Evolutionary conservation across 2,113 vertebrate genomes (phyloP).

Genomic region (Lates calcarifer): DNA sequence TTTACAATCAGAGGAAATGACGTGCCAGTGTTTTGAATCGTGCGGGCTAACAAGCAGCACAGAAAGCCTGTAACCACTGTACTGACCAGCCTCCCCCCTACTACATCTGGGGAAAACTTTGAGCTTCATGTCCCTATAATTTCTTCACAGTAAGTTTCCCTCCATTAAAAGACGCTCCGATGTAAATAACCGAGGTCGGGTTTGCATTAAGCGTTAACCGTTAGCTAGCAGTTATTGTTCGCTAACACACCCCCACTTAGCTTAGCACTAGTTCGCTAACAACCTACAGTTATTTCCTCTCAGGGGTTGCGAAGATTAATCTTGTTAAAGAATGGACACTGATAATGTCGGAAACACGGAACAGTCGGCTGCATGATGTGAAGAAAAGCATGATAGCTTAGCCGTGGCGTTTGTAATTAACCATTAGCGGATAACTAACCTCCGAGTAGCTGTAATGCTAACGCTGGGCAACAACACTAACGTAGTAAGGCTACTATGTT

Average conservation of each 20-base stretch:
- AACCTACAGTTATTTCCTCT: neutral
- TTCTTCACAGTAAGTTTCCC: slow-evolving; percentile 53
- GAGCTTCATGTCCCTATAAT: slow-evolving; percentile 65
- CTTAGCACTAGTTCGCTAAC: slow-evolving; percentile 26
- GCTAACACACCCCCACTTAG: slow-evolving; percentile 15
- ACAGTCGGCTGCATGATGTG: neutral
- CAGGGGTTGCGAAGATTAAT: neutral
- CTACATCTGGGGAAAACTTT: slow-evolving; percentile 18
- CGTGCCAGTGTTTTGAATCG: slow-evolving; percentile 80
- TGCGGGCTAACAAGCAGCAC: slow-evolving; percentile 61
- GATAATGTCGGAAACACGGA: neutral
- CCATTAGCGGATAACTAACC: slow-evolving; percentile 10
- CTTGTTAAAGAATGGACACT: neutral
- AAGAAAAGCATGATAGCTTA: neutral
- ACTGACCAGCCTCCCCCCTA: slow-evolving; percentile 23
- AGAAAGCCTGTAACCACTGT: neutral
- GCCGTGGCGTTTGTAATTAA: neutral
- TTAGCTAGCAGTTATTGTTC: slow-evolving; percentile 22
- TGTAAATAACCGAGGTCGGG: neutral
- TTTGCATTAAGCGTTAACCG: neutral
- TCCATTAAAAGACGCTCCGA: neutral
- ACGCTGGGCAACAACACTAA: neutral
- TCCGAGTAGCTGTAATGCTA: slow-evolving; percentile 29
- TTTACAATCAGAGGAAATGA: slow-evolving; percentile 77
- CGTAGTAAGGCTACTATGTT: neutral